These are phyloP conservation scores for Smittia sp. DNA, from an alignment of 2,888 invertebrate species.

Conservation along the genomic window DNA sequence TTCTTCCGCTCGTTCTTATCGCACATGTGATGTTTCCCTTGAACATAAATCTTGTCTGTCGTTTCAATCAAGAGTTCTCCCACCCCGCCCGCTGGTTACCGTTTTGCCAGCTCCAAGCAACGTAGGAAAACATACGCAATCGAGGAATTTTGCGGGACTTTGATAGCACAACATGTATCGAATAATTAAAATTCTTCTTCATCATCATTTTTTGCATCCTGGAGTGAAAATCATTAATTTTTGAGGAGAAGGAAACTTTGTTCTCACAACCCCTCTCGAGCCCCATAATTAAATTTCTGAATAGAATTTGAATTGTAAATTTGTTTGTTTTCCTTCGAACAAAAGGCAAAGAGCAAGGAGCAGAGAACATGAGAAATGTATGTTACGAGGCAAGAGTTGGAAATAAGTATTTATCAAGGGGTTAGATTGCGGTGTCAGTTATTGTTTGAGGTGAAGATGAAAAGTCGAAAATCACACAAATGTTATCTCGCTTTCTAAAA, in stretches of 20 bases:
- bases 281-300: conserved; percentile 32
- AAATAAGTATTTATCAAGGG: conserved; percentile 8
- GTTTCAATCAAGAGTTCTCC: no score
- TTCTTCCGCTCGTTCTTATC: no score
- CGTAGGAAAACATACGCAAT: background rate
- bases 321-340: background rate
- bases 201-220: background rate
- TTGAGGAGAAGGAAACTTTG: no score
- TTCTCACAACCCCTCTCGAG: background rate
- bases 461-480: conserved; percentile 4
- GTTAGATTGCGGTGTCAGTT: conserved; percentile 5
- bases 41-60: no score
- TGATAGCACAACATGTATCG: background rate
- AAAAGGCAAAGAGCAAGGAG: background rate
- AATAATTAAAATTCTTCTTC: background rate
- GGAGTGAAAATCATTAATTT: background rate
- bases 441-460: conserved; percentile 1
- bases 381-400: background rate
- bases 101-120: no score
- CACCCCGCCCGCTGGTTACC: no score
- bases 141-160: no score
- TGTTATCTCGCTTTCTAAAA: background rate
- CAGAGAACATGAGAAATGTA: background rate
- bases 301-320: conserved; percentile 39
- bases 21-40: no score